phyloP scores from a whole-genome alignment of 1,140 invertebrate genomes.

The Neotoxoptera formosana region DNA sequence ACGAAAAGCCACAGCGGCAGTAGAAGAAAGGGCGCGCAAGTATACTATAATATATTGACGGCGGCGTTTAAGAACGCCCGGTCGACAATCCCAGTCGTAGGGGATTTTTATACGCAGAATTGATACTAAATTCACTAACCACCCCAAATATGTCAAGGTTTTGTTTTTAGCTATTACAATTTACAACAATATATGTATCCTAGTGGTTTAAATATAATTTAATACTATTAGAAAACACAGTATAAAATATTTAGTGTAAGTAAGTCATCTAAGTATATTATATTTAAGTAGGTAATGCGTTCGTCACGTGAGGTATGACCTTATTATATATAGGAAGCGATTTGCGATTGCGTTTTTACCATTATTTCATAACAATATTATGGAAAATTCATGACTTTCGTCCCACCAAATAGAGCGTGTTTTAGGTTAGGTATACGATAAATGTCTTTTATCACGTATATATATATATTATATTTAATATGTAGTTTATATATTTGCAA shows the following conservation, averaged over 20 bases:
- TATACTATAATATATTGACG: background rate
- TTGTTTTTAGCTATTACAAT: background rate
- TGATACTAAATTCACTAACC: background rate
- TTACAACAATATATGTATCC: background rate
- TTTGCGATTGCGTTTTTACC: background rate
- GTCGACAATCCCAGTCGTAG: too few species aligned
- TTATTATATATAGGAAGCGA: background rate
- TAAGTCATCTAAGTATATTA: background rate
- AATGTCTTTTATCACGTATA: conserved; percentile 11
- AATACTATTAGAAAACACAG: background rate
- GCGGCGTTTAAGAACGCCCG: background rate
- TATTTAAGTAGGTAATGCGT: background rate
- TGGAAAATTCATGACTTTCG: background rate
- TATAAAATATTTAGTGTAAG: background rate
- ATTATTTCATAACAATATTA: background rate
- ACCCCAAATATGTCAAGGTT: background rate
- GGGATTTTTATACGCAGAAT: background rate
- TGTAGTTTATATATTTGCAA: background rate
- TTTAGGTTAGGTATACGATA: background rate
- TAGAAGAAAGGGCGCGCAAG: background rate
- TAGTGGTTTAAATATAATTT: background rate
- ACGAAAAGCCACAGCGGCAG: background rate
- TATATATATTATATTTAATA: background rate
- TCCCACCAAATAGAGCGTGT: background rate
- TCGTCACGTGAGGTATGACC: background rate